Conservation (phyloP, 1,140 invertebrate genomes). For the Octopus bimaculoides region DNA sequence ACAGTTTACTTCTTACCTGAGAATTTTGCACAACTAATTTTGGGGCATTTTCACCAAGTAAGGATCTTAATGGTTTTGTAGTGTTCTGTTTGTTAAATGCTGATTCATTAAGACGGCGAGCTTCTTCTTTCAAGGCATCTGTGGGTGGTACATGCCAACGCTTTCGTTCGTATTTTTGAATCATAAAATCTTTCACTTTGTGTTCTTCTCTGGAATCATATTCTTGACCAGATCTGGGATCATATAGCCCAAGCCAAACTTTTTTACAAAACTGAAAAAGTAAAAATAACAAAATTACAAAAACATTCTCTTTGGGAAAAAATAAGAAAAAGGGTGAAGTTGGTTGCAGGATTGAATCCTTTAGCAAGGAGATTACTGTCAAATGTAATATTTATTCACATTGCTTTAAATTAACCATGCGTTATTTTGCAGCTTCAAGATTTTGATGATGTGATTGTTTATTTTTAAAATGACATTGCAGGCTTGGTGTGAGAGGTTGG, state of each 20-base stretch:
- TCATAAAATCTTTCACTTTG: conserved; percentile 85
- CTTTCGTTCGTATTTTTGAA: conserved; percentile 90
- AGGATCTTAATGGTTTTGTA: conserved; percentile 43
- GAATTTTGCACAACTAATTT: conserved; percentile 33
- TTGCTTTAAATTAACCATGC: no score
- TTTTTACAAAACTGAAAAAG: conserved; percentile 73
- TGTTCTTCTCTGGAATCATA: conserved; percentile 79
- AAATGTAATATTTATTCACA: no score
- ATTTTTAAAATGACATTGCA: no score
- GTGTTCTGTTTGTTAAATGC: conserved; percentile 36
- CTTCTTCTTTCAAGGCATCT: conserved; percentile 52
- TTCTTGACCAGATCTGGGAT: conserved; percentile 54
- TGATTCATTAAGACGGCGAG: conserved; percentile 46
- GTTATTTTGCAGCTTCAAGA: no score
- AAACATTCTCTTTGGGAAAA: neutral
- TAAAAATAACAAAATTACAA: conserved; percentile 23
- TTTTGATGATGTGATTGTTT: no score
- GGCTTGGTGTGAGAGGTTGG: no score
- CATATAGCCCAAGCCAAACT: conserved; percentile 86
- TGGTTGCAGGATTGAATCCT: neutral
- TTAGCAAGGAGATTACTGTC: no score
- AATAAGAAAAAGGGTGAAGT: neutral
- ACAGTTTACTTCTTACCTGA: conserved; percentile 28
- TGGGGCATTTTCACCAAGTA: conserved; percentile 44
- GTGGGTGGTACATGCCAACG: conserved; percentile 61